These are phyloP conservation scores for Chrysemys picta DNA, from an alignment of 2,113 vertebrate species.

Conservation along the genomic window DNA sequence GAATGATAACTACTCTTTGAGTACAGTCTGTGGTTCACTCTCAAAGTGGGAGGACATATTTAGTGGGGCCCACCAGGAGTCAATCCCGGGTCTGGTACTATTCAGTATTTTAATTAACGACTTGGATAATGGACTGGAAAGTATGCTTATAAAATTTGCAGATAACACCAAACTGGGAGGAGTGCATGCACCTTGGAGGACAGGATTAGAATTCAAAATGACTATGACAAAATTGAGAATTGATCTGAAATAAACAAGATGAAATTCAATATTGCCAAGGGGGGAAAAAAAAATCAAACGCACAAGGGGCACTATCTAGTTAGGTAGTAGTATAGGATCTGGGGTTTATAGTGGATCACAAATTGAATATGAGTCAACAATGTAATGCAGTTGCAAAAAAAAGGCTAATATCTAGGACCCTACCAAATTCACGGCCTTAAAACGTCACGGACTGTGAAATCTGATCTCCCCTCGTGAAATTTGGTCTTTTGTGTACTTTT, in stretches of 20 bases:
- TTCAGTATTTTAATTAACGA: background rate
- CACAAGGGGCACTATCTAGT: background rate
- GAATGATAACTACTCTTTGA: no score
- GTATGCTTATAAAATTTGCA: background rate
- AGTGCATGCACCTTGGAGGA: background rate
- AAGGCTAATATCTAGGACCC: background rate
- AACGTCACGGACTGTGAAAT: no score
- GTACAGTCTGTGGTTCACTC: background rate
- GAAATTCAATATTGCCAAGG: background rate
- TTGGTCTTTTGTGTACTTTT: no score
- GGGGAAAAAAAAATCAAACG: background rate
- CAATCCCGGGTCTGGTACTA: background rate
- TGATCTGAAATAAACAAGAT: background rate
- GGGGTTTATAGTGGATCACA: no score
- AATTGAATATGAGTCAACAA: no score
- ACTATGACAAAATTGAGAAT: background rate
- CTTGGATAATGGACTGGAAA: background rate
- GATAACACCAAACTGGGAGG: background rate
- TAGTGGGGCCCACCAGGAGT: background rate
- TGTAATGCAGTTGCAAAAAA: background rate
- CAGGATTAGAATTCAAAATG: background rate
- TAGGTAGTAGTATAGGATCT: background rate
- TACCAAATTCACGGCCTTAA: no score
- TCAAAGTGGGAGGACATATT: background rate
- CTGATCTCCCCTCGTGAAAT: no score